Conservation (phyloP, 2,797 vertebrate genomes). For the Chromis chromis region DNA sequence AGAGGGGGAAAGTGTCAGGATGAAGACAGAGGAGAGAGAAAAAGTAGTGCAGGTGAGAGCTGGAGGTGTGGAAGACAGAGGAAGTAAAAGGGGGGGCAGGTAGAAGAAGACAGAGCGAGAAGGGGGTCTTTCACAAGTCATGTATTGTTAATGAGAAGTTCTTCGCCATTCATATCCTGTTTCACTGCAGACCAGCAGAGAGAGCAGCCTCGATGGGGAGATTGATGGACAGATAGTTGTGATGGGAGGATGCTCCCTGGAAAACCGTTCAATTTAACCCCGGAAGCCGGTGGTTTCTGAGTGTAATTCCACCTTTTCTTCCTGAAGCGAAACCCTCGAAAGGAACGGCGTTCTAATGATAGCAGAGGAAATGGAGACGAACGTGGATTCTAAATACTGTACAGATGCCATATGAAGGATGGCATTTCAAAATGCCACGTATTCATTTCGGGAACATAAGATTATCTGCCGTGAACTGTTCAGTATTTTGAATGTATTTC, state of each 20-base stretch:
- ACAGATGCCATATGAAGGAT: constrained; percentile 18
- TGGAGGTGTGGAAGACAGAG: constrained; percentile 33
- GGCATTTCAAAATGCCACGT: constrained; percentile 31
- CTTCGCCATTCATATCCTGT: constrained; percentile 73
- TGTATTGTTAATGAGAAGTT: constrained; percentile 80
- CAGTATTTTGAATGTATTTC: constrained; percentile 47
- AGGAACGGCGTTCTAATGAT: constrained; percentile 43
- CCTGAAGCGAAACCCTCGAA: constrained; percentile 37
- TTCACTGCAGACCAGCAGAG: constrained; percentile 70
- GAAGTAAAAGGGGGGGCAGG: constrained; percentile 30
- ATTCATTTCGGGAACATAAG: constrained; percentile 46
- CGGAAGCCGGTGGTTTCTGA: constrained; percentile 73
- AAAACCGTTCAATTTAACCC: constrained; percentile 66
- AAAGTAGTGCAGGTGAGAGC: constrained; percentile 41
- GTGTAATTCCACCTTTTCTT: constrained; percentile 69
- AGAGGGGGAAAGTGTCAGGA: constrained; percentile 26
- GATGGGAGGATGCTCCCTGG: constrained; percentile 44
- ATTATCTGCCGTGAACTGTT: constrained; percentile 23
- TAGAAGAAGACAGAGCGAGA: constrained; percentile 3
- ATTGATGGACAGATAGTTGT: constrained; percentile 55
- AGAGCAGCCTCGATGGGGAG: constrained; percentile 56
- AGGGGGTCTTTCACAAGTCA: constrained; percentile 59
- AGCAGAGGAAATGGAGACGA: constrained; percentile 38
- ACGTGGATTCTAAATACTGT: constrained; percentile 5
- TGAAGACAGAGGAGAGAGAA: constrained; percentile 30